A percentile compares a stretch with the other conserved stretches of the same genome.
Conservation (phyloP, 2,113 vertebrate genomes). For the Ranitomeya imitator region DNA sequence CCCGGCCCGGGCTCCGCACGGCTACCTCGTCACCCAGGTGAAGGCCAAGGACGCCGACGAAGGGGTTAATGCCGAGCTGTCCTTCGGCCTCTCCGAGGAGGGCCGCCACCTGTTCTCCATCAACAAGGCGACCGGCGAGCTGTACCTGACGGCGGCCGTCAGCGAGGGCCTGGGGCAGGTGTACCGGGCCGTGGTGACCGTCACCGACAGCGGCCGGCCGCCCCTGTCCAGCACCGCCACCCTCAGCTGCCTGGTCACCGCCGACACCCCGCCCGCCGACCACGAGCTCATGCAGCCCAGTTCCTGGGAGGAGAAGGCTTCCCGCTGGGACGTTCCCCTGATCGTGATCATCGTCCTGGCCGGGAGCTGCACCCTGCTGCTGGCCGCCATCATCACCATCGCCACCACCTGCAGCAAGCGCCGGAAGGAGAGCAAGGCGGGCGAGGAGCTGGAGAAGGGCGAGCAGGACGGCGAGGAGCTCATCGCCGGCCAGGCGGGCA, state of each 20-base stretch:
- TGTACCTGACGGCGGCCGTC: slow-evolving; percentile 82
- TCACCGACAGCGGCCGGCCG: slow-evolving; percentile 85
- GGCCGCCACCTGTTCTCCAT: slow-evolving; percentile 81
- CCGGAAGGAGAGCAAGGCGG: slow-evolving; percentile 77
- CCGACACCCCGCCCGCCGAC: slow-evolving; percentile 73
- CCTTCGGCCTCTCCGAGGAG: slow-evolving; percentile 82
- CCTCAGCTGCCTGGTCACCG: slow-evolving; percentile 82
- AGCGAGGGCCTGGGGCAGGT: slow-evolving; percentile 81
- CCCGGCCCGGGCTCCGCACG: slow-evolving; percentile 82
- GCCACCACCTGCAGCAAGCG: slow-evolving; percentile 90
- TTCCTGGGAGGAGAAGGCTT: slow-evolving; percentile 69
- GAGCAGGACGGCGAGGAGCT: slow-evolving; percentile 75
- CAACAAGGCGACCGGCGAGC: slow-evolving; percentile 83
- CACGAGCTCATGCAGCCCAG: slow-evolving; percentile 72
- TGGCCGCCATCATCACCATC: slow-evolving; percentile 90
- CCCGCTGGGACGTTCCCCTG: slow-evolving; percentile 88
- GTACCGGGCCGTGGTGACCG: slow-evolving; percentile 78
- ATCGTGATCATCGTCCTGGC: slow-evolving; percentile 91
- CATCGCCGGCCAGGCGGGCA: slow-evolving; percentile 73
- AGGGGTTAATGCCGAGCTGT: slow-evolving; percentile 83
- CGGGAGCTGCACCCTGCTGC: slow-evolving; percentile 89
- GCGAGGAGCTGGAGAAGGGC: slow-evolving; percentile 76
- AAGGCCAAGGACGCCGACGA: slow-evolving; percentile 89
- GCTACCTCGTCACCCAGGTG: slow-evolving; percentile 84
- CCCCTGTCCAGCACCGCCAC: slow-evolving; percentile 82